Evolutionary conservation across 2,888 invertebrate species (phyloP), one percentile per base, ranked within the genome.

Genomic region (Melieria omissa): DNA sequence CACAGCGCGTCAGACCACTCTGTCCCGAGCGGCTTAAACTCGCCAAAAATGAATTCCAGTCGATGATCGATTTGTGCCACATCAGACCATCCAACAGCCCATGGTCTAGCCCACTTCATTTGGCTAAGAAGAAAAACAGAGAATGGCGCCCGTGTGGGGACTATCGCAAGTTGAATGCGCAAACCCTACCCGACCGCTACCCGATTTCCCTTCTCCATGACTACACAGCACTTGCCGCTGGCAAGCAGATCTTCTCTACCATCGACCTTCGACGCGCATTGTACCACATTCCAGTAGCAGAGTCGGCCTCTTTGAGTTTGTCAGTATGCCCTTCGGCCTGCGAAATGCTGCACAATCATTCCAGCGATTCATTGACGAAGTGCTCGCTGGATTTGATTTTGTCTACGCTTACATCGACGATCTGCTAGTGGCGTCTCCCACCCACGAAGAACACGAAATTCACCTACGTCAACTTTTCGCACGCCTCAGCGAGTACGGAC

Each of bases 81-180:
- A 57, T 68, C 46, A 70, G 72, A 12, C 61, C 72, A 5, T 75
- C 70, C 0, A 75, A 69, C 7, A 73, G 71, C 29, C 52, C 66
- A 14, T 73, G 74, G 73, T 57, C 73, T 12, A 73, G 73, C 12
- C 71, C 73, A 47, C 62, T 74, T 3, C 69, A 73, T 63, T 42
- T 73, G 16, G 73, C 70, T 0, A 67, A 55, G 14, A 75, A 71
- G 29, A 70, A 70, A 55, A 71, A 54, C 16, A 65, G 69, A 58
- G 62, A 71, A 6, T 75, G 70, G 71, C 61, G 75, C 58, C 66
- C 74, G 12, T 58, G 58, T 12, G 58, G 44, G 5, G 58, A 58
- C n/a, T 58, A 58, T 16, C 58, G 58, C 42, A 42, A 44, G 10
- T 10, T 58, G 5, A 58, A 58, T 8, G n/a, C n/a, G n/a, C n/a